Percentiles rank a stretch among this genome's conserved stretches.
Evolutionary conservation across 2,113 vertebrate species (phyloP).

Genomic region (Sebastes fasciatus): DNA sequence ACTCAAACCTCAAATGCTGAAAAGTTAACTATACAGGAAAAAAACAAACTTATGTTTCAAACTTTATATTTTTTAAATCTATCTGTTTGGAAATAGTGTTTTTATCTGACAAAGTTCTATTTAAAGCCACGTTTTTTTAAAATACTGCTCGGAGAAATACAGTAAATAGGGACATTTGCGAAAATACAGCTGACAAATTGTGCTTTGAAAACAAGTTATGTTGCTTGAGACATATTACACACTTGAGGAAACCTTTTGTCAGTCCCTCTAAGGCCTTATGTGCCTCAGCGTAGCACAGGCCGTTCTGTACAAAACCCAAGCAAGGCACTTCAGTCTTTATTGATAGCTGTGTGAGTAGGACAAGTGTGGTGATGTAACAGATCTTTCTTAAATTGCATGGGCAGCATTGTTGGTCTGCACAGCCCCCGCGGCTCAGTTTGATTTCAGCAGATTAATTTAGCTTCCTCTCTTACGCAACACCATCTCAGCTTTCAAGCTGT

Average conservation of each 20-base stretch:
- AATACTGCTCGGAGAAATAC: background rate
- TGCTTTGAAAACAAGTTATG: conserved; percentile 29
- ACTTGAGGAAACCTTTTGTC: conserved; percentile 59
- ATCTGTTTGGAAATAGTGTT: background rate
- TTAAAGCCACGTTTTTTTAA: background rate
- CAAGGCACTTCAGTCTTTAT: conserved; percentile 64
- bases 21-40: conserved; percentile 10
- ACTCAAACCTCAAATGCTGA: conserved; percentile 13
- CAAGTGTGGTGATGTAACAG: conserved; percentile 74
- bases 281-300: conserved; percentile 35
- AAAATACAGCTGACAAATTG: conserved; percentile 38
- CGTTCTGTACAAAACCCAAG: conserved; percentile 49
- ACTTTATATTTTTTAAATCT: background rate
- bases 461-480: conserved; percentile 74
- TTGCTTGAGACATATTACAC: conserved; percentile 31
- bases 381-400: conserved; percentile 74
- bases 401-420: conserved; percentile 76
- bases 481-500: conserved; percentile 75
- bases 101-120: background rate
- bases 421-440: conserved; percentile 72
- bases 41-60: conserved; percentile 1
- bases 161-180: conserved; percentile 27
- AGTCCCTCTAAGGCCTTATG: conserved; percentile 24
- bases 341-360: conserved; percentile 66
- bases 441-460: conserved; percentile 80